Conservation (phyloP, 2,797 vertebrate genomes). For the Xerus rutilus region DNA sequence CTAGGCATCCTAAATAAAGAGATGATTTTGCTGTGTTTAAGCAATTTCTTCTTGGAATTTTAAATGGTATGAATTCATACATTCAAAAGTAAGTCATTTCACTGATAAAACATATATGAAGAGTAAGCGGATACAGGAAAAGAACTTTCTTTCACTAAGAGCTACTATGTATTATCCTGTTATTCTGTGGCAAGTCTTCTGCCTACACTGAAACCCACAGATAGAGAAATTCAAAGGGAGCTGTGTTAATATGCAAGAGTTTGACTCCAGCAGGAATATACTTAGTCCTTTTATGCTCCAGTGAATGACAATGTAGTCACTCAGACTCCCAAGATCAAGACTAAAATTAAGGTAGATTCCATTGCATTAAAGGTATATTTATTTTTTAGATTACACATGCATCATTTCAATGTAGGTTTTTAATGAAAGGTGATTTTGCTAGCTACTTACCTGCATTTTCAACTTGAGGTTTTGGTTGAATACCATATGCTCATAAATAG, state of each 20-base stretch:
- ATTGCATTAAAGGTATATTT: slow-evolving; percentile 18
- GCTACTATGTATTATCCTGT: neutral
- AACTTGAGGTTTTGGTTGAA: slow-evolving; percentile 33
- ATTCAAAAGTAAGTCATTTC: slow-evolving; percentile 62
- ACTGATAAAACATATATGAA: slow-evolving; percentile 34
- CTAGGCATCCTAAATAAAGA: neutral
- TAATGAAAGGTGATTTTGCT: slow-evolving; percentile 43
- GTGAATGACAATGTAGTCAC: neutral
- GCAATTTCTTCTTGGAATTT: slow-evolving; percentile 44
- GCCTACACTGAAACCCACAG: slow-evolving; percentile 61
- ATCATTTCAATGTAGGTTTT: slow-evolving; percentile 43
- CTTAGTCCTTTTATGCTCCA: neutral
- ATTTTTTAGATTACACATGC: slow-evolving; percentile 25
- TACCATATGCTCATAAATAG: slow-evolving; percentile 55
- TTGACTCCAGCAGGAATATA: neutral
- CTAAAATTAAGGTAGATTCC: slow-evolving; percentile 54
- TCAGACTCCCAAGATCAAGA: slow-evolving; percentile 32
- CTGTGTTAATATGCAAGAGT: slow-evolving; percentile 34
- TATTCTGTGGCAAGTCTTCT: slow-evolving; percentile 47
- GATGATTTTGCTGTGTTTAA: slow-evolving; percentile 21
- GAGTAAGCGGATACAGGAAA: slow-evolving; percentile 40
- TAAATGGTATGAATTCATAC: slow-evolving; percentile 33
- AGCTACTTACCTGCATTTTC: slow-evolving; percentile 52
- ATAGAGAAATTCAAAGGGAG: slow-evolving; percentile 39
- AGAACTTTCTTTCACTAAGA: slow-evolving; percentile 26